Evolutionary conservation across 2,797 vertebrate species (phyloP), one percentile per base, ranked within the genome.

Genomic region (Galaxias olidus): DNA sequence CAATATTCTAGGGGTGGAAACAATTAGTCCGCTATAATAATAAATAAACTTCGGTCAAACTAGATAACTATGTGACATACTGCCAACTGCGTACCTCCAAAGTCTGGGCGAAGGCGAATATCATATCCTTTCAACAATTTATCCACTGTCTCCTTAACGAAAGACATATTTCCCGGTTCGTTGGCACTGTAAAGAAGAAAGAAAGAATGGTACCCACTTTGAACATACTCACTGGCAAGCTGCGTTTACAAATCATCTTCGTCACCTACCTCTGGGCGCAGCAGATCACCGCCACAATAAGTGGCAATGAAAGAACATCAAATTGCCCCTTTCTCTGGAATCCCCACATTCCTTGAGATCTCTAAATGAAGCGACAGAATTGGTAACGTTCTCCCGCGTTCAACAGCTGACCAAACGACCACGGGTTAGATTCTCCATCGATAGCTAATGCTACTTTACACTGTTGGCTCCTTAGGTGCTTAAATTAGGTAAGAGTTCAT

Each of bases 131-230:
- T 92, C 83, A 94, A 66, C 81, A 94, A 87, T 87, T 92, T 94
- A 73, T 94, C 93, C 81, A 94, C 93, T 45, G 93, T 94, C 86
- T 94, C 93, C 83, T 94, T 94, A 80, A 94, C 93, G 76, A 93
- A 93, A 75, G 93, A 94, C 93, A 94, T 94, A 83, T 94, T 94
- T 52, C 92, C 93, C 13, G 90, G 93, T 63, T 93, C 92, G 84
- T 92, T 93, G 59, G 89, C 93, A 79, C 93, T 94, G 77, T 41
- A 69, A 77, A 60, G 53, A 55, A 45, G 15, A 48, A 53, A 8
- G 8, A 41, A 13, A 47, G 11, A 13, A n/a, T 55, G 40, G n/a
- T 40, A 40, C 20, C 12, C 53, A 55, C 49, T 55, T 55, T 55
- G 6, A 19, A 66, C 17, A 66, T 9, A 43, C 30, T 45, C 49